A percentile compares a stretch with the other conserved stretches of the same genome.
Evolutionary conservation across 2,797 vertebrate genomes (phyloP).

Genomic region (Gymnocypris eckloni): DNA sequence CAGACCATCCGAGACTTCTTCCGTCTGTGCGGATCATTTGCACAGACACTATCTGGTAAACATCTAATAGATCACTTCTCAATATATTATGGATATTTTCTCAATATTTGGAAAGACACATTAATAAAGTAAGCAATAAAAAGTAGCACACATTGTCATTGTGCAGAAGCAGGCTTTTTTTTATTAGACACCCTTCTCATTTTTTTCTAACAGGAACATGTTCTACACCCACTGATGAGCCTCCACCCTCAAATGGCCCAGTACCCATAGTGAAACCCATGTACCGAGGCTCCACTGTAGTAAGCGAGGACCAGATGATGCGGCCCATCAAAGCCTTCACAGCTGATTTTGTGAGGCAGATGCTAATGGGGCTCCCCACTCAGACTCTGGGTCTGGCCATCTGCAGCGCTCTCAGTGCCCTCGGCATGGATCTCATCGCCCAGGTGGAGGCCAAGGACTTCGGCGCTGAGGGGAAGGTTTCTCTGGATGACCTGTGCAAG

Average conservation of each 20-base stretch:
- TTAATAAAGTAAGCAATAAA: neutral
- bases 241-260: conserved; percentile 88
- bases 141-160: neutral
- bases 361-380: conserved; percentile 94
- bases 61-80: neutral
- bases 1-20: conserved; percentile 98
- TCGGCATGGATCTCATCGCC: conserved; percentile 91
- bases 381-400: conserved; percentile 91
- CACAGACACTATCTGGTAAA: conserved; percentile 93
- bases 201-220: conserved; percentile 68
- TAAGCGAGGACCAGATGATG: conserved; percentile 96
- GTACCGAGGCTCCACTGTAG: conserved; percentile 86
- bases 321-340: conserved; percentile 97
- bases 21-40: conserved; percentile 90
- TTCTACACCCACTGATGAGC: conserved; percentile 78
- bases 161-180: neutral
- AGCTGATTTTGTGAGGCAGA: conserved; percentile 94
- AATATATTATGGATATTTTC: neutral
- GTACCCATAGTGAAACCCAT: conserved; percentile 87
- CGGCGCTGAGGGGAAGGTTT: conserved; percentile 94
- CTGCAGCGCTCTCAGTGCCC: conserved; percentile 92
- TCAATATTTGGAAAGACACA: neutral
- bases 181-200: neutral
- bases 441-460: conserved; percentile 98
- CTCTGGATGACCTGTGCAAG: conserved; percentile 95